Evolutionary conservation across 2,113 vertebrate genomes (phyloP).

Genomic region (Excalfactoria chinensis): DNA sequence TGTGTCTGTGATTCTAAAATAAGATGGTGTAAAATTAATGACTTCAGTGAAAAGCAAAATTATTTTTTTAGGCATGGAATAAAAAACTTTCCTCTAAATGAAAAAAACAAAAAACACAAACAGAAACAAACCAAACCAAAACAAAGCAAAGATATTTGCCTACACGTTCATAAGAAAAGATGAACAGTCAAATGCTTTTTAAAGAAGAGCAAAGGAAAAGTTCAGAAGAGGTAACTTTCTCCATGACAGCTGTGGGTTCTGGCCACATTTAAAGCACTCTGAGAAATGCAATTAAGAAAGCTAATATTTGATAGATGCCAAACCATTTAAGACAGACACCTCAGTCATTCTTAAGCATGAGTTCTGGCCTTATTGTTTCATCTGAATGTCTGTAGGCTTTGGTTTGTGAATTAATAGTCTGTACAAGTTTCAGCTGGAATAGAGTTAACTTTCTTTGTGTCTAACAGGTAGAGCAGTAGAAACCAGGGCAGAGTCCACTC

Average conservation of each 20-base stretch:
- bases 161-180: background rate
- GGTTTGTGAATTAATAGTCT: background rate
- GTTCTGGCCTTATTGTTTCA: too few relatives aligned
- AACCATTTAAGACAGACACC: background rate
- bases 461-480: background rate
- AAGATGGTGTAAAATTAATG: background rate
- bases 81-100: background rate
- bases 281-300: background rate
- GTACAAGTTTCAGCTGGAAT: background rate
- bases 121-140: too few relatives aligned
- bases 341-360: background rate
- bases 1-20: background rate
- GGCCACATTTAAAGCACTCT: background rate
- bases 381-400: background rate
- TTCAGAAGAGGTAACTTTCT: background rate
- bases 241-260: background rate
- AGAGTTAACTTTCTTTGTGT: background rate
- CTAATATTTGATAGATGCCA: background rate
- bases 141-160: background rate
- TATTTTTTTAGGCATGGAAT: background rate
- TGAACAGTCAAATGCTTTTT: background rate
- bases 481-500: background rate
- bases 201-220: background rate
- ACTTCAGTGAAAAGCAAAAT: background rate
- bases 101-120: conserved; percentile 1